phyloP scores from a whole-genome alignment of 2,797 vertebrate genomes.

The Lithobates sylvaticus region DNA sequence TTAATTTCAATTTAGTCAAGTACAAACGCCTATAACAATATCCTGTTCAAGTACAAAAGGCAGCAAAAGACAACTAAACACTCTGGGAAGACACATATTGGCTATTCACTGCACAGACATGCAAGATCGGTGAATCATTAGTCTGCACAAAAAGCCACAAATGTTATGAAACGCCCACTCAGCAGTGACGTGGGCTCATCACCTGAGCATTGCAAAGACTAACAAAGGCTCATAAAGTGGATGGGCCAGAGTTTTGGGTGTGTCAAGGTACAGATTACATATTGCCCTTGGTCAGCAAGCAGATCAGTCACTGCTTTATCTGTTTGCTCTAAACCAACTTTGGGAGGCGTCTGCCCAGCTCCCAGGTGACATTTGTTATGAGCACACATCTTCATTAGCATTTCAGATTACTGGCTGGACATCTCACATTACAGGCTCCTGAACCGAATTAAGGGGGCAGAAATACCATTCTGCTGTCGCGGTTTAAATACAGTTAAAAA shows the following conservation, averaged over 20 bases:
- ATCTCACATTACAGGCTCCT: too few relatives aligned
- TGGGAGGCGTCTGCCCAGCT: neutral
- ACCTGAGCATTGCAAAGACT: conserved; percentile 20
- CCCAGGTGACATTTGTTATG: neutral
- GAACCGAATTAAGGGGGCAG: neutral
- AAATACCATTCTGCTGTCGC: neutral
- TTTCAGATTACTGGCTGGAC: neutral
- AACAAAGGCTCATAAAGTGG: conserved; percentile 34
- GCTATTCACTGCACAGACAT: neutral
- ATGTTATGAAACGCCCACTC: neutral
- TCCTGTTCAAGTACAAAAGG: neutral
- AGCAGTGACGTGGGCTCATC: conserved; percentile 3
- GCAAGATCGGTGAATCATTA: conserved; percentile 35
- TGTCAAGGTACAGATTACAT: conserved; percentile 49
- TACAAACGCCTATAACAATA: neutral
- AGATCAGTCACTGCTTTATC: conserved; percentile 26
- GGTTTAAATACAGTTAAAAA: neutral
- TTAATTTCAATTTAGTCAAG: neutral
- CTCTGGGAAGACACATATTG: neutral
- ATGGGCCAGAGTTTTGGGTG: conserved; percentile 42
- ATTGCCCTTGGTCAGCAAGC: conserved; percentile 36
- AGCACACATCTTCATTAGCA: neutral
- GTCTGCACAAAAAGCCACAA: neutral
- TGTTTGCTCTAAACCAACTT: conserved; percentile 7
- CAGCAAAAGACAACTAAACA: neutral